A percentile compares a stretch with the other conserved stretches of the same genome.
Conservation (phyloP, 1,140 invertebrate species). For the Musca vetustissima region DNA sequence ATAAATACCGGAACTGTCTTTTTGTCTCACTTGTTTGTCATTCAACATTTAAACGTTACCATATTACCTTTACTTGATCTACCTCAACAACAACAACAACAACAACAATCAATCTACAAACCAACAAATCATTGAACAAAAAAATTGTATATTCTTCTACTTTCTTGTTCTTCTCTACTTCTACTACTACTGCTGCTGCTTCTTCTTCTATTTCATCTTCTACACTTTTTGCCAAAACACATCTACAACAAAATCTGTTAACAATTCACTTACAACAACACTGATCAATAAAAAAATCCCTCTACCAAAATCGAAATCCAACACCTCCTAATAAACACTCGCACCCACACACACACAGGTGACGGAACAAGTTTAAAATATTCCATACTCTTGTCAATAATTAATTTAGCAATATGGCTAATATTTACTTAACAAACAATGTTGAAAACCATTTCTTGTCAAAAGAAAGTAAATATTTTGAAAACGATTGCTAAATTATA, state of each 20-base stretch:
- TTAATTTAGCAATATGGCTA: conserved; percentile 17
- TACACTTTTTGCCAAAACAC: conserved; percentile 8
- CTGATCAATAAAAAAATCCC: not conserved
- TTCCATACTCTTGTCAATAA: conserved; percentile 12
- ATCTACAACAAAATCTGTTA: not conserved
- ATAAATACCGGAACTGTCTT: too few species aligned
- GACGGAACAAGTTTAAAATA: conserved; percentile 17
- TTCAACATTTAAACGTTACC: too few species aligned
- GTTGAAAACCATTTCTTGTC: too few species aligned
- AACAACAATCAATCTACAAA: too few species aligned
- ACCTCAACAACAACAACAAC: too few species aligned
- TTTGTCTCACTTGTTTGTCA: too few species aligned
- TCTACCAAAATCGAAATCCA: not conserved
- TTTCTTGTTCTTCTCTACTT: conserved; percentile 42
- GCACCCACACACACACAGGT: conserved; percentile 11
- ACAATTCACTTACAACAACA: not conserved
- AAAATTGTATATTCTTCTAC: conserved; percentile 36
- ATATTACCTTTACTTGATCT: too few species aligned
- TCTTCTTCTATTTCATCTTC: conserved; percentile 29
- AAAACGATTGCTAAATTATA: conserved; percentile 15
- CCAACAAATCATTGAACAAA: conserved; percentile 2
- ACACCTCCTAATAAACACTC: too few species aligned
- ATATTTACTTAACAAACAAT: not conserved
- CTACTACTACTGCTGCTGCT: conserved; percentile 44
- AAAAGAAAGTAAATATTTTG: too few species aligned